phyloP scores from a whole-genome alignment of 1,140 invertebrate genomes.

The Nephotettix cincticeps region DNA sequence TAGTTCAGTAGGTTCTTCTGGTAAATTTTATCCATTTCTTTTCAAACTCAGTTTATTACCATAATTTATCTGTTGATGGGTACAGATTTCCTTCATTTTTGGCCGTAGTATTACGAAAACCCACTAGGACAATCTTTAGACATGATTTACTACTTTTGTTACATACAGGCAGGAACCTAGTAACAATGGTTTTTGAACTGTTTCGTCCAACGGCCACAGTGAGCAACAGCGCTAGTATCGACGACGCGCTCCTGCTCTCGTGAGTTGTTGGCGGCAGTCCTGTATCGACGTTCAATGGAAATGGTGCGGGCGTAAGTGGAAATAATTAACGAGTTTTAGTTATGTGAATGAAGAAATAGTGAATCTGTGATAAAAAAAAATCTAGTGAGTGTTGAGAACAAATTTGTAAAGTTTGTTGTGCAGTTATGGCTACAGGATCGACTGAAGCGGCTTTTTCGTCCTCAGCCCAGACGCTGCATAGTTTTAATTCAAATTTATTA shows the following conservation, averaged over 20 bases:
- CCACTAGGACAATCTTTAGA: no score
- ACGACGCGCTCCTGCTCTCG: background rate
- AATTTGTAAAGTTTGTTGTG: background rate
- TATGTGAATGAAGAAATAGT: background rate
- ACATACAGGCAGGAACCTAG: no score
- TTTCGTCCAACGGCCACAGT: no score
- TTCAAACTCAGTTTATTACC: no score
- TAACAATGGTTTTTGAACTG: no score
- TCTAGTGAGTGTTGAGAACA: background rate
- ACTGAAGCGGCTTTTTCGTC: constrained; percentile 24
- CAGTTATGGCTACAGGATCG: constrained; percentile 26
- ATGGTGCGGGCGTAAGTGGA: background rate
- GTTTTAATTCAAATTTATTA: constrained; percentile 27
- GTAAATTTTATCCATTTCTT: no score
- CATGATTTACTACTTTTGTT: no score
- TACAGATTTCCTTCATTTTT: no score
- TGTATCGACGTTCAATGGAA: background rate
- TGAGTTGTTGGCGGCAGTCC: background rate
- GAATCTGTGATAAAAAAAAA: background rate
- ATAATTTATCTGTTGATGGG: no score
- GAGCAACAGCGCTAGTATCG: background rate
- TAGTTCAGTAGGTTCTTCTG: no score
- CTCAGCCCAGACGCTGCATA: background rate
- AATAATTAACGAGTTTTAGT: background rate
- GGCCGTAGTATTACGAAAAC: no score